phyloP scores from a whole-genome alignment of 2,113 vertebrate genomes.

The Bettongia penicillata region DNA sequence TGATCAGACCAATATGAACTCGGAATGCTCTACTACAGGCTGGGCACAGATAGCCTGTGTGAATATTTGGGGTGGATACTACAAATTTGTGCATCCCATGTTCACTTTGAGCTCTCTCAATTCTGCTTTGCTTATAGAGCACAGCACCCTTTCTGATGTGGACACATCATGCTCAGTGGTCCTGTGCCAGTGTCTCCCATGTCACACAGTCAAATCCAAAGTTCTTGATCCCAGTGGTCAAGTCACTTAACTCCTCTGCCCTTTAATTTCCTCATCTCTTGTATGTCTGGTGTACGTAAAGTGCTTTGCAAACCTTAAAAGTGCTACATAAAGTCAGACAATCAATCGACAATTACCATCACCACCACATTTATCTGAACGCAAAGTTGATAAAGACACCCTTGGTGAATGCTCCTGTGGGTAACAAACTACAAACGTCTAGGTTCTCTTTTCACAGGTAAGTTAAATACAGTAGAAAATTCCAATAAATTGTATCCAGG shows the following conservation, averaged over 20 bases:
- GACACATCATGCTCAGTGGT: too few relatives aligned
- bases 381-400: background rate
- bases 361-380: background rate
- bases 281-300: too few relatives aligned
- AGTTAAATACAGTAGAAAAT: background rate
- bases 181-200: too few relatives aligned
- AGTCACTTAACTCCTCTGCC: background rate
- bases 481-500: background rate
- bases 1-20: too few relatives aligned
- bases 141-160: too few relatives aligned
- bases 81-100: too few relatives aligned
- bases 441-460: background rate
- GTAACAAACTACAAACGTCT: background rate
- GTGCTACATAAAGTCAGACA: background rate
- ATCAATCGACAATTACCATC: background rate
- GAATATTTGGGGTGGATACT: too few relatives aligned
- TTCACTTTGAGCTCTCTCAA: too few relatives aligned
- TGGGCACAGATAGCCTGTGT: too few relatives aligned
- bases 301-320: background rate
- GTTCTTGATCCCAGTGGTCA: background rate
- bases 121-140: too few relatives aligned
- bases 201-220: too few relatives aligned
- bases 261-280: background rate
- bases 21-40: too few relatives aligned
- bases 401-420: background rate